Base-by-base conservation (phyloP, 1,140 invertebrate genomes). In the Argopecten irradians region DNA sequence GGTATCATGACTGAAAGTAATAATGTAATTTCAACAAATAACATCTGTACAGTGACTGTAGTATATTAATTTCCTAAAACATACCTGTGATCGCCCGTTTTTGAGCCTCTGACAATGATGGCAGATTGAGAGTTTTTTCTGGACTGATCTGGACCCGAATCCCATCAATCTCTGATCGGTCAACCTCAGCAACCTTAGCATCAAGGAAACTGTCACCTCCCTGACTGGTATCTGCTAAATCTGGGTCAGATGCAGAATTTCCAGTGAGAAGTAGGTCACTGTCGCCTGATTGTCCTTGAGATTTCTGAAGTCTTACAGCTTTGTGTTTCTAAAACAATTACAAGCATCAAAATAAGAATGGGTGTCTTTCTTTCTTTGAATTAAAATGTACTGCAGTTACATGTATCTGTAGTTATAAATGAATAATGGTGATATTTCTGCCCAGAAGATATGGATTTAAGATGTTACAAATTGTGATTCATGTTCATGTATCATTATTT, bases 71-170 rank as follows among this genome's bases (percentile, higher is more conserved):
- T 33, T 32, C 16, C 19, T 82, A 41, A 33, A 82, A 85, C 43
- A n/a, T 86, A 96, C 95, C 95, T 92, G 94, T 94, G 28, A 96
- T 93, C 33, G 95, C 95, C 88, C 93, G 94, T 71, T 93, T 92
- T 89, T 95, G 95, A 83, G 94, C 95, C 86, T 95, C 94, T 35
- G 95, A 95, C 11, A 96, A 89, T 28, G 92, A 91, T 0, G 95
- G 95, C 55, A 95, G 92, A 86, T 93, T 93, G 16, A 94, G 88
- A n/a, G 93, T 91, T 92, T 93, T 94, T 86, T 95, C 94, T 28
- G 94, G 94, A 92, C 94, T 94, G 84, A 94, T 93, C 82, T 93
- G 89, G 46, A 91, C 90, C 84, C 82, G 86, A n/a, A 71, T 89
- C 36, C 89, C 89, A 33, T 90, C 89, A 1, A 88, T 0, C 82